Base-by-base conservation (phyloP, 1,140 invertebrate species). In the Schlechtendalia chinensis region DNA sequence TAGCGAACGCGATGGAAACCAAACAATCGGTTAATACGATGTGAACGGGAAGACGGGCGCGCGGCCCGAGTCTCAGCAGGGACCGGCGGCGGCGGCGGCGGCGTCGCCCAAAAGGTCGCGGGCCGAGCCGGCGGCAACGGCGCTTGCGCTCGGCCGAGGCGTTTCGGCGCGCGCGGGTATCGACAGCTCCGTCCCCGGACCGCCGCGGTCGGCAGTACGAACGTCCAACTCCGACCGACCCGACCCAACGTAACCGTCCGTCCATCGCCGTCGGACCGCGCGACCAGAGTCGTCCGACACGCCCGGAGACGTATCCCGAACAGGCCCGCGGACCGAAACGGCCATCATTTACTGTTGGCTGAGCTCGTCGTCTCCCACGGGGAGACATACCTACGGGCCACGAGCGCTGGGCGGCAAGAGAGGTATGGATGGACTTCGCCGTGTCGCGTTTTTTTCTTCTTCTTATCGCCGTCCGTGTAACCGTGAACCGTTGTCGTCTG, bases 321-420 rank as follows among this genome's bases (percentile, higher is more conserved):
- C 56, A n/a, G 32, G 1, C 27, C 32, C 29, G 27, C 17, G 12
- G 14, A 59, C 72, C 11, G 6, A 47, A 5, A 22, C 27, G 58
- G 56, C 22, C 58, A 50, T n/a, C 75, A 79, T 79, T 79, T 79
- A 79, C 39, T 79, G 75, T 61, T 79, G 75, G 75, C 22, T 79
- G 58, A 79, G 75, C 58, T 79, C 75, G 56, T 79, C 75, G 75
- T 79, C 75, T 54, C 75, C 75, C 58, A 47, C 75, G 16, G 75
- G 75, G 75, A 61, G 75, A 79, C 75, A 63, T 50, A 45, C 17
- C 53, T 79, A 59, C 45, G 75, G 75, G 5, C 56, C 75, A 22
- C 59, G 58, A 1, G 54, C 75, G 53, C 58, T 79, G 8, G 56
- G 54, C 8, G 75, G 75, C 58, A 61, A 54, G 16, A 47, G 75